These are phyloP conservation scores for Ctenoplectra terminalis DNA, from an alignment of 1,140 invertebrate genomes.

Conservation along the genomic window DNA sequence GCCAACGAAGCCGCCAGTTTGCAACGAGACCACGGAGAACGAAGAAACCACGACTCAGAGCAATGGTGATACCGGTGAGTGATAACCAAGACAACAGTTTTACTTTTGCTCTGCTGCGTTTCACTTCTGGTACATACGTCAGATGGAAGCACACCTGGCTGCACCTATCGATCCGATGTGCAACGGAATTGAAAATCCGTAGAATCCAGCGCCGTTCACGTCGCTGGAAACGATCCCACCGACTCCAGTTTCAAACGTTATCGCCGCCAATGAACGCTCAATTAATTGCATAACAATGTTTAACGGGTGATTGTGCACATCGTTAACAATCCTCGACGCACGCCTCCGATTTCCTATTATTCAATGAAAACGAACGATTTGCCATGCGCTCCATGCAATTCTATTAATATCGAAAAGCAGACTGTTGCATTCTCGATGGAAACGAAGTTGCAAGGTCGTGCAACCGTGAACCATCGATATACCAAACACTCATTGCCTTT, in stretches of 20 bases:
- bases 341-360: not conserved
- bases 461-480: not conserved
- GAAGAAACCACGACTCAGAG: conserved; percentile 48
- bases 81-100: conserved; percentile 8
- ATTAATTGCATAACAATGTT: not conserved
- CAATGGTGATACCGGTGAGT: conserved; percentile 74
- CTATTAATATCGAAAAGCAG: not conserved
- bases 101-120: not conserved
- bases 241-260: not conserved
- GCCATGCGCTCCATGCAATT: not conserved
- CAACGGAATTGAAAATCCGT: conserved; percentile 7
- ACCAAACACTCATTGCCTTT: not conserved
- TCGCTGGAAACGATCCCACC: not conserved
- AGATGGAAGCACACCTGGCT: conserved; percentile 48
- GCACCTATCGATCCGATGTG: conserved; percentile 32
- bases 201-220: not conserved
- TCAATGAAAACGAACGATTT: not conserved
- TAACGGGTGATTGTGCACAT: not conserved
- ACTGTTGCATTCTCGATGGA: not conserved
- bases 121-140: conserved; percentile 7
- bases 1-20: conserved; percentile 21
- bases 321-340: not conserved
- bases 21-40: conserved; percentile 38
- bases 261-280: not conserved
- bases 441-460: not conserved